These are phyloP conservation scores for Amphilophus citrinellus DNA, from an alignment of 2,113 vertebrate genomes.

Conservation along the genomic window DNA sequence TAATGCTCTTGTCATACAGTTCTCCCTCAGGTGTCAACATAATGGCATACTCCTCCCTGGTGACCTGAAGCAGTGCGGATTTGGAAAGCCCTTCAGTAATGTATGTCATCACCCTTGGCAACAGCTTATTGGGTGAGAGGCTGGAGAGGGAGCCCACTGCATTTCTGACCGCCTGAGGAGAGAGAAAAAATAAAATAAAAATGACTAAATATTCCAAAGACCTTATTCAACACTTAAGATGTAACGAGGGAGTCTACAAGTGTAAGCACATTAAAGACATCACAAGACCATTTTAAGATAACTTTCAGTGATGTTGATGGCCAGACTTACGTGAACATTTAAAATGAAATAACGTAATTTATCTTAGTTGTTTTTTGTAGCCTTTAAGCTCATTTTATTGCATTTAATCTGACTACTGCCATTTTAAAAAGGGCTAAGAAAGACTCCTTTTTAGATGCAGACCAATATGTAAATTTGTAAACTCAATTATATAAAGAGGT, in stretches of 20 bases:
- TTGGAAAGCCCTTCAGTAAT: conserved; percentile 85
- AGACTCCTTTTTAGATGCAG: not conserved
- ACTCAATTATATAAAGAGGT: not conserved
- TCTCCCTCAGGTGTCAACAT: conserved; percentile 92
- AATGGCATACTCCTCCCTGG: conserved; percentile 91
- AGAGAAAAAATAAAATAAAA: not conserved
- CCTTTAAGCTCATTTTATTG: too few species aligned
- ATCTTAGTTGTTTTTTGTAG: too few species aligned
- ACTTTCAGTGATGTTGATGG: too few species aligned
- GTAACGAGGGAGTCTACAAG: not conserved
- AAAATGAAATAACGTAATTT: too few species aligned
- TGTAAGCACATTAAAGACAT: not conserved
- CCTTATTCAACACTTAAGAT: not conserved
- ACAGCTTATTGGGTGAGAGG: conserved; percentile 88
- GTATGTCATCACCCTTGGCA: conserved; percentile 88
- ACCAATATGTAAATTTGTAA: not conserved
- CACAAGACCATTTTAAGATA: too few species aligned
- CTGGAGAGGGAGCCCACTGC: conserved; percentile 88
- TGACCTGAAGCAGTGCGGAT: conserved; percentile 87
- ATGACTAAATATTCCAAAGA: not conserved
- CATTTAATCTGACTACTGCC: too few species aligned
- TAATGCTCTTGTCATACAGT: conserved; percentile 93
- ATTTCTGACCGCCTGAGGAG: conserved; percentile 84
- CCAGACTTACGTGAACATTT: too few species aligned
- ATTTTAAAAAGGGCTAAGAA: not conserved